Evolutionary conservation across 2,888 invertebrate species (phyloP).

Genomic region (Amphipyra berbera): DNA sequence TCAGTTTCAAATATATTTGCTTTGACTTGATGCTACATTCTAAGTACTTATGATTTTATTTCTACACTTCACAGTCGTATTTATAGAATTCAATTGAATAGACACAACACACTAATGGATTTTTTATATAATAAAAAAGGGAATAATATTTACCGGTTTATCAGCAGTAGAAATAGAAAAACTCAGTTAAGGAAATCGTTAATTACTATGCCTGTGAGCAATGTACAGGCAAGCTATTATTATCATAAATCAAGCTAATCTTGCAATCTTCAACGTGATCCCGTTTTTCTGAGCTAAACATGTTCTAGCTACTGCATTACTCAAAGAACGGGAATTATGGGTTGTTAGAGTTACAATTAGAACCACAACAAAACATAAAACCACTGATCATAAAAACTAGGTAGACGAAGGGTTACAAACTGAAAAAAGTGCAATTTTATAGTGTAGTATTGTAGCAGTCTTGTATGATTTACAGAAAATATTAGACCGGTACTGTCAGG

Average conservation of each 20-base stretch:
- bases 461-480: not conserved
- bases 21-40: not conserved
- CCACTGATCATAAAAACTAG: slow-evolving; percentile 2
- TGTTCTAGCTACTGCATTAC: slow-evolving; percentile 23
- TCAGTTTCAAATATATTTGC: not conserved
- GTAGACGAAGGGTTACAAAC: slow-evolving; percentile 5
- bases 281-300: slow-evolving; percentile 23
- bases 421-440: slow-evolving; percentile 9
- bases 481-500: not conserved
- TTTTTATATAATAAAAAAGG: not conserved
- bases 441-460: too few species aligned
- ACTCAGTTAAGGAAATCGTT: slow-evolving; percentile 21
- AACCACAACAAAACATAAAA: slow-evolving; percentile 16
- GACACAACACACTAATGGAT: not conserved
- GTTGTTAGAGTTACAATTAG: slow-evolving; percentile 10
- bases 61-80: too few species aligned
- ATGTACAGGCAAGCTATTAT: slow-evolving; percentile 18
- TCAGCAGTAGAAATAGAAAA: slow-evolving; percentile 11
- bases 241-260: slow-evolving; percentile 22
- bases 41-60: not conserved
- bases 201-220: slow-evolving; percentile 15
- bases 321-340: slow-evolving; percentile 21
- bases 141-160: not conserved
- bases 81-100: too few species aligned
- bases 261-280: slow-evolving; percentile 22